Base-by-base conservation (phyloP, 2,888 invertebrate genomes). In the Parnassius mnemosyne region DNA sequence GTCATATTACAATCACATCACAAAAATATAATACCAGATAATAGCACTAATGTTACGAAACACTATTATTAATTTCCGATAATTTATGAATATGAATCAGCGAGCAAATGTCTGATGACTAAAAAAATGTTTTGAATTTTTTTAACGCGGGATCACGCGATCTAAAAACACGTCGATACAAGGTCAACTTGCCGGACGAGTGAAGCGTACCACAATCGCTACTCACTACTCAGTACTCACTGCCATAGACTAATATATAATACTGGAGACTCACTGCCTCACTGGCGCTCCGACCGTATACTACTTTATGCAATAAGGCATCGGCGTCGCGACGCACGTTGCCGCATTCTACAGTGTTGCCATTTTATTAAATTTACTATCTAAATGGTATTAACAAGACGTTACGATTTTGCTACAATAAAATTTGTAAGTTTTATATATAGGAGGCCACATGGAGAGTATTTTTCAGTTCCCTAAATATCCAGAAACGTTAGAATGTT, bases 1-100 rank as follows among this genome's bases (percentile, higher is more conserved):
- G 90, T 91, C 92, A 91, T 90, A 80, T 68, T 74, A 79, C 74
- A 69, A 73, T 78, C 85, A 89, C 89, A 87, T 83, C 75, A 85
- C 87, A 88, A 82, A 80, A 77, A 68, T 63, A 62, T 58, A 56
- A 64, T 25, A 57, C 25, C 57, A 53, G 65, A 63, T 58, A 58
- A 54, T 51, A 44, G 50, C 69, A 69, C 65, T 64, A 66, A 47
- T 47, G 54, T 65, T 59, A 65, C 58, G 7, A 50, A 62, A 66
- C 50, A 64, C 52, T 57, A 55, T 25, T 46, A 12, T 57, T 16
- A n/a, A 58, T 43, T 56, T 57, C 54, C 52, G 46, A 46, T n/a
- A 46, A 46, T 46, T 58, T 16, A 46, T 56, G 50, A 49, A 50
- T 64, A 10, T 20, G 13, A 52, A 59, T 57, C 56, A 55, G 59